Evolutionary conservation across 2,888 invertebrate genomes (phyloP).

Genomic region (Lacanobia wlatinum): DNA sequence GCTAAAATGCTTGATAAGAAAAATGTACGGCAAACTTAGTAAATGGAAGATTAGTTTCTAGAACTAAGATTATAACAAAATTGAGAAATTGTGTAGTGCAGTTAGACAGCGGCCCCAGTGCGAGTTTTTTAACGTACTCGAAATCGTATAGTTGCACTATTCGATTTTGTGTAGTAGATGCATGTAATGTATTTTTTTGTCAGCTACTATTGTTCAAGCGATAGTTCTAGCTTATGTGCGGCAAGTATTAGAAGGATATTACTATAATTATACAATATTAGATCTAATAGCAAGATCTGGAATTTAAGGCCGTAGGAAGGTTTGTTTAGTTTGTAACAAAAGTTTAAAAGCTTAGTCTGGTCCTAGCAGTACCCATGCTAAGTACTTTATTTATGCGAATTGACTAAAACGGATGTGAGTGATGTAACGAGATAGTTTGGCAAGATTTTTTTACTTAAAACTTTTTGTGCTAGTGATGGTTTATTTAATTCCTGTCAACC

Average conservation of each 20-base stretch:
- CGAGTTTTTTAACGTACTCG: too few relatives aligned
- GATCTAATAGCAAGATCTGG: slow-evolving; percentile 34
- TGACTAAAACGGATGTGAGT: background rate
- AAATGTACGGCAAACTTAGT: background rate
- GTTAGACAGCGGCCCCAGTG: too few relatives aligned
- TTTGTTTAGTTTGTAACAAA: slow-evolving; percentile 8
- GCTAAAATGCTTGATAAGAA: background rate
- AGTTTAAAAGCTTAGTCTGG: slow-evolving; percentile 1
- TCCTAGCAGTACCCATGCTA: background rate
- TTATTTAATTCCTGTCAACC: background rate
- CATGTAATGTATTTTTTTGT: background rate
- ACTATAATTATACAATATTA: background rate
- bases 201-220: background rate
- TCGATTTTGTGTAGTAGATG: background rate
- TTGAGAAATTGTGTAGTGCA: background rate
- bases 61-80: background rate
- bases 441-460: background rate
- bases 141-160: background rate
- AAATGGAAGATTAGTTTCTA: background rate
- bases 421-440: background rate
- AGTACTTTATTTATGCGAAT: background rate
- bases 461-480: too few relatives aligned
- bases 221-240: background rate
- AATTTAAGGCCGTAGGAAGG: background rate
- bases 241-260: background rate